Conservation (phyloP, 2,888 invertebrate genomes). For the Cerceris ruficornis region DNA sequence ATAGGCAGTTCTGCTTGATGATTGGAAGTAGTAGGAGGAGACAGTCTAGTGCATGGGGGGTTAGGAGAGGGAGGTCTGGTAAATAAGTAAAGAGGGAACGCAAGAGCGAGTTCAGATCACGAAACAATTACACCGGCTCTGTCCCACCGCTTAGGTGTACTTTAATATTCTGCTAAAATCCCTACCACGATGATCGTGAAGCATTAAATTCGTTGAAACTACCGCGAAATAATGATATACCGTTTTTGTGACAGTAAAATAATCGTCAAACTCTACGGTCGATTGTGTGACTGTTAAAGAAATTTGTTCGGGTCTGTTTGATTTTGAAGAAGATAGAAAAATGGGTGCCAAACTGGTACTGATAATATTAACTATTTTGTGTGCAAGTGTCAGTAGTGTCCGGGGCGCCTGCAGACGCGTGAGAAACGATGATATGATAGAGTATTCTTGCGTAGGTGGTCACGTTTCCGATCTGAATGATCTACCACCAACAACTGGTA, state of each 20-base stretch:
- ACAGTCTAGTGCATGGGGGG: conserved; percentile 65
- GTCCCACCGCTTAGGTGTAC: conserved; percentile 31
- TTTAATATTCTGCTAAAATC: conserved; percentile 49
- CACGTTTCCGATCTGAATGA: conserved; percentile 65
- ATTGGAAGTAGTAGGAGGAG: conserved; percentile 68
- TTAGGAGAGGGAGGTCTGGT: conserved; percentile 72
- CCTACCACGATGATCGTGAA: conserved; percentile 41
- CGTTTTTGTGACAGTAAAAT: background rate
- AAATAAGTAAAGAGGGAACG: conserved; percentile 79
- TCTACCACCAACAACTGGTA: conserved; percentile 68
- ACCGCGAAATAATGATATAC: conserved; percentile 28
- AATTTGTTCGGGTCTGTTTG: background rate
- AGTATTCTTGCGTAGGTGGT: conserved; percentile 73
- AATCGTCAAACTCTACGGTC: background rate
- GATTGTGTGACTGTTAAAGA: conserved; percentile 9
- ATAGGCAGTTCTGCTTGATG: conserved; percentile 74
- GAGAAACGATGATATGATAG: conserved; percentile 71
- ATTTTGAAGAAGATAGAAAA: conserved; percentile 15
- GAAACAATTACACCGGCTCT: conserved; percentile 61
- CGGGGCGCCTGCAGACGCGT: conserved; percentile 67
- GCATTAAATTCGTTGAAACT: conserved; percentile 7
- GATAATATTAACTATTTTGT: conserved; percentile 49
- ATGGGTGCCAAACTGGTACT: conserved; percentile 57
- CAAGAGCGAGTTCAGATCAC: conserved; percentile 75
- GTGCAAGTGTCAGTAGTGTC: conserved; percentile 48